Percentiles rank a stretch among this genome's conserved stretches.
These are phyloP conservation scores for Crepidodera aurea DNA, from an alignment of 2,888 invertebrate species.

Conservation along the genomic window DNA sequence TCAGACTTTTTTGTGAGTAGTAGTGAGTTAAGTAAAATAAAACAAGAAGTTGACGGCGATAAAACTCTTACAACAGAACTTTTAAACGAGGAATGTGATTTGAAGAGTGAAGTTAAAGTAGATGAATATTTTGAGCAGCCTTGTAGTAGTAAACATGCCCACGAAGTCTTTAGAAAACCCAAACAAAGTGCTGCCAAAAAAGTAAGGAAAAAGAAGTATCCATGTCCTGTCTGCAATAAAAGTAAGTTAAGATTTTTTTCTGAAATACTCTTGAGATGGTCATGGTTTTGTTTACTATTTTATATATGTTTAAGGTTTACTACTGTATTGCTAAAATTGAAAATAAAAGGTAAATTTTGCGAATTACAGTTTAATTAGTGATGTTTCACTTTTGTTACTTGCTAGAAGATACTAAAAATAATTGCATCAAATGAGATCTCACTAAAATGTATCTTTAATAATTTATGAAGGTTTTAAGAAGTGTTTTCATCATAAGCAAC, in stretches of 20 bases:
- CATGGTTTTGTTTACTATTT: no score
- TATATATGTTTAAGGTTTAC: no score
- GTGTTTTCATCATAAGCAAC: no score
- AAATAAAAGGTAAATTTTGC: no score
- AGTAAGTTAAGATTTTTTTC: background rate
- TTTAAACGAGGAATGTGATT: background rate
- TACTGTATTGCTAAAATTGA: no score
- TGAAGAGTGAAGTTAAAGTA: background rate
- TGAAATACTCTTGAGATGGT: no score
- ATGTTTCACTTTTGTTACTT: no score
- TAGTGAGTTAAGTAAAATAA: background rate
- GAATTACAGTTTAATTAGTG: no score
- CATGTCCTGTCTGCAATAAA: background rate
- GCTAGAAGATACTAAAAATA: no score
- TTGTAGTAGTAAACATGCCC: background rate
- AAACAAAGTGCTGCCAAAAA: background rate
- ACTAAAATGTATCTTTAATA: no score
- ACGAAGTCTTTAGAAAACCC: background rate
- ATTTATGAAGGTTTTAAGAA: no score
- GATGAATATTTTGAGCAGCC: background rate
- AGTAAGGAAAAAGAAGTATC: background rate
- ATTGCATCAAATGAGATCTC: no score
- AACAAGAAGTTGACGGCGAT: background rate
- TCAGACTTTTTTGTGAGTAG: background rate
- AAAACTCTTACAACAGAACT: background rate